A percentile compares a stretch with the other conserved stretches of the same genome.
Evolutionary conservation across 2,888 invertebrate genomes (phyloP).

Genomic region (Mimachlamys varia): DNA sequence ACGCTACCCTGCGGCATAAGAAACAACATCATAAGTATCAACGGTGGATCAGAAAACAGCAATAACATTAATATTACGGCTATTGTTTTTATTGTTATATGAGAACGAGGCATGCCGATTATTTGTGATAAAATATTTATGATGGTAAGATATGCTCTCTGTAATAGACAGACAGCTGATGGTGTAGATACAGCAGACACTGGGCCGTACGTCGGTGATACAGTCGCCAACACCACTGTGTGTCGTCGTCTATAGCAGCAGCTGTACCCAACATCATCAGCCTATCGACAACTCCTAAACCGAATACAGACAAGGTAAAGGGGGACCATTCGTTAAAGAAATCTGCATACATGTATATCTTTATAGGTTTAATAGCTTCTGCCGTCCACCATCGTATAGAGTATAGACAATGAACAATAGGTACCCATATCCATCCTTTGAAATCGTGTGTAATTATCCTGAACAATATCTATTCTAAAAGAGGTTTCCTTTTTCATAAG

Average conservation of each 20-base stretch:
- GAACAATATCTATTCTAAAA: too few relatives aligned
- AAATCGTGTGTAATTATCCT: too few relatives aligned
- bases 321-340: too few relatives aligned
- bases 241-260: too few relatives aligned
- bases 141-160: neutral
- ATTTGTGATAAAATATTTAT: slow-evolving; percentile 22
- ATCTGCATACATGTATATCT: too few relatives aligned
- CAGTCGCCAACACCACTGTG: neutral
- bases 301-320: too few relatives aligned
- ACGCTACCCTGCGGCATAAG: neutral
- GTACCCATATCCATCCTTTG: too few relatives aligned
- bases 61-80: neutral
- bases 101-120: neutral
- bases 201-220: neutral
- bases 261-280: too few relatives aligned
- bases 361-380: too few relatives aligned
- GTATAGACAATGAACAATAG: too few relatives aligned
- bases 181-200: neutral
- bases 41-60: neutral
- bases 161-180: neutral
- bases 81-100: slow-evolving; percentile 16
- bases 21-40: neutral
- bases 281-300: neutral
- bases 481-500: too few relatives aligned
- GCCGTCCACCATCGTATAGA: too few relatives aligned